Percentiles rank a stretch among this genome's conserved stretches.
phyloP scores from a whole-genome alignment of 2,888 invertebrate species.

The Malthinus flaveolus region DNA sequence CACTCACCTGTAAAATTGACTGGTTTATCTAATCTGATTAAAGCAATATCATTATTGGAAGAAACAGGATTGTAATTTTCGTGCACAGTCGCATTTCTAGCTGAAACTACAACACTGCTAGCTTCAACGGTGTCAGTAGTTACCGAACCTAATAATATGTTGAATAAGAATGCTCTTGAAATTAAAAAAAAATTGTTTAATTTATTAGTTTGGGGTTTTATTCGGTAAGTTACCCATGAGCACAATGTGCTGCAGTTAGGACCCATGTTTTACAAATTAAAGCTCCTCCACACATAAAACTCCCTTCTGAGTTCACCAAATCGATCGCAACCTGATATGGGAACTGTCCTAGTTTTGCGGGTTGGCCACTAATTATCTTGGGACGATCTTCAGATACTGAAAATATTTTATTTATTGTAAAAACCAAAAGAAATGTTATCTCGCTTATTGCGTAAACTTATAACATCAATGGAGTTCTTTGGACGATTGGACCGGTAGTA shows the following conservation, averaged over 20 bases:
- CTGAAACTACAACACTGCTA: slow-evolving; percentile 10
- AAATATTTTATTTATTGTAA: no score
- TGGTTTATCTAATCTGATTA: slow-evolving; percentile 27
- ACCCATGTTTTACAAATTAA: slow-evolving; percentile 19
- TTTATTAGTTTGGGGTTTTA: background rate
- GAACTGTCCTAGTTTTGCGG: slow-evolving; percentile 11
- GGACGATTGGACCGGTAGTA: no score
- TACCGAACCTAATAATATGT: slow-evolving; percentile 5
- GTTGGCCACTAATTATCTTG: slow-evolving; percentile 10
- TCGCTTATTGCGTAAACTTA: no score
- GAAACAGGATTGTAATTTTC: slow-evolving; percentile 19
- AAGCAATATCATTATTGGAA: slow-evolving; percentile 34
- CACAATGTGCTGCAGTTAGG: slow-evolving; percentile 25
- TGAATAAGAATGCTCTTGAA: slow-evolving; percentile 7
- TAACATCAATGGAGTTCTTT: no score
- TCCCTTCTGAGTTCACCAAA: background rate
- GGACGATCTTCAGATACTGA: background rate
- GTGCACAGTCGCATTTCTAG: slow-evolving; percentile 22
- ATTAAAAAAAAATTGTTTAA: background rate
- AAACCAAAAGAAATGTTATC: no score
- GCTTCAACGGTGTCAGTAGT: background rate
- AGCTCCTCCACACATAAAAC: slow-evolving; percentile 20
- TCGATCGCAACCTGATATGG: slow-evolving; percentile 6
- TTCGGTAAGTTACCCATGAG: slow-evolving; percentile 1
- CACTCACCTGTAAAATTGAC: slow-evolving; percentile 24